Percentiles rank a stretch among this genome's conserved stretches.
Conservation (phyloP, 2,113 vertebrate species). For the Falcunculus frontatus region DNA sequence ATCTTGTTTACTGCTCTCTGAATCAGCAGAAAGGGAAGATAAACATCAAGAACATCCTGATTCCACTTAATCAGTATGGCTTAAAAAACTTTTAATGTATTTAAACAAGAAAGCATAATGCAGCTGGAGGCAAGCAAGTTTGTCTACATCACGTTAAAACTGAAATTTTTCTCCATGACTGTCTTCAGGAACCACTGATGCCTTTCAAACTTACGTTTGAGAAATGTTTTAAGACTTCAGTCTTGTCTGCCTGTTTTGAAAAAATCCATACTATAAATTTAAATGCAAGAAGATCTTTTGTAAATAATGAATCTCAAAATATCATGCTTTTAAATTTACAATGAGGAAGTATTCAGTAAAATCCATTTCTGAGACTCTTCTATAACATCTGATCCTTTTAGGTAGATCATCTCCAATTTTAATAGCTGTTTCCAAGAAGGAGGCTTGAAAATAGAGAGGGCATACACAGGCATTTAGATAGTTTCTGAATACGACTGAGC, state of each 20-base stretch:
- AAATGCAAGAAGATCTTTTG: neutral
- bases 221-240: neutral
- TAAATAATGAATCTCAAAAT: neutral
- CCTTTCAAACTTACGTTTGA: neutral
- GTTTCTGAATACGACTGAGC: neutral
- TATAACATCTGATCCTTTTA: neutral
- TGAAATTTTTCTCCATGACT: neutral
- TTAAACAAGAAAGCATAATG: neutral
- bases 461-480: neutral
- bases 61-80: neutral
- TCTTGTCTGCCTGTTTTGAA: neutral
- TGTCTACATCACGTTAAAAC: neutral
- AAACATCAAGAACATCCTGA: neutral
- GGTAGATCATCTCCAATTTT: neutral
- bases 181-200: neutral
- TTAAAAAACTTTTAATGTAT: neutral
- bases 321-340: neutral
- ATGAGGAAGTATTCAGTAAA: neutral
- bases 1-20: neutral
- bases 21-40: neutral
- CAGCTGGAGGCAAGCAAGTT: neutral
- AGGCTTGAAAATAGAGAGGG: neutral
- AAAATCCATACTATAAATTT: neutral
- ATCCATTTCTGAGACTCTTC: neutral
- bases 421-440: neutral